Base-by-base conservation (phyloP, 1,140 invertebrate species). In the Zaprionus davidi region DNA sequence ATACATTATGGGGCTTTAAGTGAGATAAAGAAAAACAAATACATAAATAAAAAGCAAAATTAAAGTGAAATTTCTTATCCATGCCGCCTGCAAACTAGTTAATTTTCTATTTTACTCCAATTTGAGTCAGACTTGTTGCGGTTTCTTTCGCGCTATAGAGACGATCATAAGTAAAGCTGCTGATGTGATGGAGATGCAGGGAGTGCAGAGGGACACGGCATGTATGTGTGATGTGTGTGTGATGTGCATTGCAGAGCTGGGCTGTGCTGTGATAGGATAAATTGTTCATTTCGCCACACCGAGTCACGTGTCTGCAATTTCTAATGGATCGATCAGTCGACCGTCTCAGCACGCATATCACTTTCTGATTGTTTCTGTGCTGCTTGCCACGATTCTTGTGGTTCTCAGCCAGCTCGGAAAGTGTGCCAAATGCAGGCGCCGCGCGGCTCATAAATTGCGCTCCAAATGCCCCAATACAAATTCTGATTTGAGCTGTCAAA, bases 91-190 rank as follows among this genome's bases (percentile, higher is more conserved):
- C 75, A 91, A 91, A 91, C 88, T 90, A 86, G 90, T 90, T 83
- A 90, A 90, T 91, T 91, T 91, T 91, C 90, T 91, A 91, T 90
- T 91, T 91, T 91, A 91, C 90, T 91, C 90, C 83, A 91, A 91
- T 91, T 91, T 91, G 65, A 82, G 85, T 66, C 46, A 67, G 66
- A 57, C 65, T 69, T 62, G 74, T 69, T 71, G 60, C 71, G 66
- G 64, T 63, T 71, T 90, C 85, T 88, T 90, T 85, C 81, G 76
- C 71, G 64, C 82, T 68, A 55, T 56, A 68, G 44, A 74, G 49
- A 71, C 71, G 56, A 82, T 82, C 71, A 81, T 88, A 80, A 81
- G 60, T 55, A 70, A 46, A 24, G 64, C 53, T 34, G 60, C n/a
- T 51, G 31, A 53, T 58, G 53, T 60, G 64, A 41, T 76, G 76